Evolutionary conservation across 2,797 vertebrate species (phyloP).

Genomic region (Muscicapa striata): DNA sequence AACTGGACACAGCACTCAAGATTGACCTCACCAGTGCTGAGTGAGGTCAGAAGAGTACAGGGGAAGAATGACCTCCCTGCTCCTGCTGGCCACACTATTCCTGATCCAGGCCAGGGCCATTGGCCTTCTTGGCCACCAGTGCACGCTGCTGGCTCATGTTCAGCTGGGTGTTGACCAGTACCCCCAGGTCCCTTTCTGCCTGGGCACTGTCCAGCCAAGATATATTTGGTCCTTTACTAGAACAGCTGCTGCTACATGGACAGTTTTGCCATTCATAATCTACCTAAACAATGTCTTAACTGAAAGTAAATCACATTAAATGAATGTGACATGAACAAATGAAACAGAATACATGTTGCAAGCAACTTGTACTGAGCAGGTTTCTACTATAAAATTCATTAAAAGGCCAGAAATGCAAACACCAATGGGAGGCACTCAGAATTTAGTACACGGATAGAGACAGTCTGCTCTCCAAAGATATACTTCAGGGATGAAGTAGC

Average conservation of each 20-base stretch:
- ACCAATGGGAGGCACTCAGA: not conserved
- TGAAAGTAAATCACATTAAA: not conserved
- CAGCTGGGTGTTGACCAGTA: too few species aligned
- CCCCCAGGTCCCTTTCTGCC: too few species aligned
- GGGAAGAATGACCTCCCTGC: too few species aligned
- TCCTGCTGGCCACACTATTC: too few species aligned
- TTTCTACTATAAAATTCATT: not conserved
- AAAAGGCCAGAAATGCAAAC: slow-evolving; percentile 1
- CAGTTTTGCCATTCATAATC: not conserved
- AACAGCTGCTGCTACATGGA: not conserved
- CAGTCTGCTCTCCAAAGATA: not conserved
- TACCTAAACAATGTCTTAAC: not conserved
- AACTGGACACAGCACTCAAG: too few species aligned
- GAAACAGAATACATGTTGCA: not conserved
- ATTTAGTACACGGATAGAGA: not conserved
- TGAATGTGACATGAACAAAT: not conserved
- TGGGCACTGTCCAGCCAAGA: not conserved
- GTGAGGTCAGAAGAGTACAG: too few species aligned
- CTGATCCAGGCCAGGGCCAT: too few species aligned
- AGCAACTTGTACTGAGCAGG: not conserved
- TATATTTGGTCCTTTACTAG: not conserved
- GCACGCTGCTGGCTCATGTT: too few species aligned
- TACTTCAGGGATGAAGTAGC: not conserved
- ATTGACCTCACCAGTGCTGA: too few species aligned
- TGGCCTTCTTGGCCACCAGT: too few species aligned